Evolutionary conservation across 2,888 invertebrate genomes (phyloP).

Genomic region (Tiliacea aurago): DNA sequence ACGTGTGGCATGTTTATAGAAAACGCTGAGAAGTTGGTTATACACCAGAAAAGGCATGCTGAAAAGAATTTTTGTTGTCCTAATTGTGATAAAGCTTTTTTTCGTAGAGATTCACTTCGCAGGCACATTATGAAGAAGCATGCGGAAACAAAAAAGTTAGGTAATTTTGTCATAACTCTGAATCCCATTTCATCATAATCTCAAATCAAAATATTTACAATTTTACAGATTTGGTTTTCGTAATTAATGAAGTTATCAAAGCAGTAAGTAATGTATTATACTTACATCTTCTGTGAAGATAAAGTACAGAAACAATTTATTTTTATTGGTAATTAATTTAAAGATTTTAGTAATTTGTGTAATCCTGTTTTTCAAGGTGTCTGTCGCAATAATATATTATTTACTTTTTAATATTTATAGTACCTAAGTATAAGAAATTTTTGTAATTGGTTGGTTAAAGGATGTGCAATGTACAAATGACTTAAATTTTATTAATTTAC

Average conservation of each 20-base stretch:
- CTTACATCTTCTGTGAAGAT: slow-evolving; percentile 8
- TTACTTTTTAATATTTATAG: neutral
- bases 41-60: slow-evolving; percentile 78
- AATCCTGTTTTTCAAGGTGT: neutral
- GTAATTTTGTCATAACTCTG: slow-evolving; percentile 37
- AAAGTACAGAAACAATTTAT: neutral
- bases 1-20: slow-evolving; percentile 80
- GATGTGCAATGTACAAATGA: slow-evolving; percentile 43
- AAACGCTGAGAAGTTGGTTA: slow-evolving; percentile 70
- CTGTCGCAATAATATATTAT: neutral
- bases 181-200: slow-evolving; percentile 41
- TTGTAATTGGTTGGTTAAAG: slow-evolving; percentile 6
- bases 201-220: neutral
- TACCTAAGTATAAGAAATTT: neutral
- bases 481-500: neutral
- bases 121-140: slow-evolving; percentile 41
- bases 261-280: neutral
- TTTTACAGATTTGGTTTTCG: neutral
- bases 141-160: slow-evolving; percentile 13
- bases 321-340: neutral
- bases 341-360: neutral
- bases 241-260: slow-evolving; percentile 1
- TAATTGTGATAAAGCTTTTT: slow-evolving; percentile 76
- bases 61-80: slow-evolving; percentile 77
- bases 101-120: slow-evolving; percentile 64